Evolutionary conservation across 2,113 vertebrate genomes (phyloP).

Genomic region (Aspidoscelis tigris): DNA sequence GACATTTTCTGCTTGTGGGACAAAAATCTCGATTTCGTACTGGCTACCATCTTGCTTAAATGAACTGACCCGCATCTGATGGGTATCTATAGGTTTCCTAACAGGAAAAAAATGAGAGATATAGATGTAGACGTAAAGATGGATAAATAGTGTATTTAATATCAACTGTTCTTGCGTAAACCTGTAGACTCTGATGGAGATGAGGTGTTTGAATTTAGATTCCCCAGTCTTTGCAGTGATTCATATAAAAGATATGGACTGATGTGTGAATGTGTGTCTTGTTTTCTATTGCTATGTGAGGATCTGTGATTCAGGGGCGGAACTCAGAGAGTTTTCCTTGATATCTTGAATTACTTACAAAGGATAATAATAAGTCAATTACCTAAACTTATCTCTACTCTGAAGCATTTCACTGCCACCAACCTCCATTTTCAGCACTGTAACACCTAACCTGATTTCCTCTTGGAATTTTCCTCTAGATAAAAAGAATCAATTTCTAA

Average conservation of each 20-base stretch:
- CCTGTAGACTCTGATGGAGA: not conserved
- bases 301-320: not conserved
- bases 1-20: not conserved
- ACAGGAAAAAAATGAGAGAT: no score
- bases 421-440: not conserved
- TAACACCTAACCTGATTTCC: constrained; percentile 11
- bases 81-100: no score
- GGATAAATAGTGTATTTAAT: no score
- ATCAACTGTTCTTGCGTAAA: no score
- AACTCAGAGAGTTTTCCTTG: not conserved
- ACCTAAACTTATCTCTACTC: not conserved
- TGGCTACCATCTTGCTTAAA: no score
- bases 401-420: not conserved
- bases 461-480: not conserved
- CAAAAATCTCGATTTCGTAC: not conserved
- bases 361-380: not conserved
- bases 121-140: no score
- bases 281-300: no score
- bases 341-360: not conserved
- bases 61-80: no score
- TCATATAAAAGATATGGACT: not conserved
- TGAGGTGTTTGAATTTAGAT: not conserved
- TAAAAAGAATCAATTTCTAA: constrained; percentile 5
- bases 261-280: no score
- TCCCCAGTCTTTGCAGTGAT: not conserved